phyloP scores from a whole-genome alignment of 64 coral and sea anemone genomes.

The Catalaphyllia jardinei region DNA sequence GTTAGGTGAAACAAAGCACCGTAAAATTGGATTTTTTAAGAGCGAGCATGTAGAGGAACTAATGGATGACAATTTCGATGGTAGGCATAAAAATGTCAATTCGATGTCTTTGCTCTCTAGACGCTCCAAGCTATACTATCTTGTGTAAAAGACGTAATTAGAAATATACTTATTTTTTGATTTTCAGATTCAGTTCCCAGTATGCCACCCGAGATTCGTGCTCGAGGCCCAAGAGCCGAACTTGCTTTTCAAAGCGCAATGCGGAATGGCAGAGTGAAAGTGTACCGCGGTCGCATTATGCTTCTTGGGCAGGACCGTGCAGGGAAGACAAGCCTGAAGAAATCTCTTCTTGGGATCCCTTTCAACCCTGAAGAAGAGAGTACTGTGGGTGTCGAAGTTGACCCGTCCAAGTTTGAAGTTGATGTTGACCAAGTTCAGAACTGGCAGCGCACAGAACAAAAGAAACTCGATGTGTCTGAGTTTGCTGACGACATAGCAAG shows the following conservation, averaged over 20 bases:
- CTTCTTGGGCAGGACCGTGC: slow-evolving; percentile 56
- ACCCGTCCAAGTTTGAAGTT: slow-evolving; percentile 50
- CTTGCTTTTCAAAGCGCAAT: slow-evolving; percentile 39
- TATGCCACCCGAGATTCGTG: slow-evolving; percentile 2
- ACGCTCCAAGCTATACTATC: no score
- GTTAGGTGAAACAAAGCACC: neutral
- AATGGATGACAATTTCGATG: neutral
- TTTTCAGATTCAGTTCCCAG: neutral
- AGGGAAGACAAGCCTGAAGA: slow-evolving; percentile 69
- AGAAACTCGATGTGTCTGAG: slow-evolving; percentile 1
- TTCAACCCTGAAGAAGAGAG: slow-evolving; percentile 54
- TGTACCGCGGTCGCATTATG: slow-evolving; percentile 64
- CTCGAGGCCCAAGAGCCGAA: slow-evolving; percentile 36
- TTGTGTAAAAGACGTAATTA: no score
- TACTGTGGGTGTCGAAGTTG: slow-evolving; percentile 46
- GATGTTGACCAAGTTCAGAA: slow-evolving; percentile 46
- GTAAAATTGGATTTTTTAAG: slow-evolving; percentile 8
- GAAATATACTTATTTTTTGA: neutral
- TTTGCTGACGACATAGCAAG: slow-evolving; percentile 37
- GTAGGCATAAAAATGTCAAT: neutral
- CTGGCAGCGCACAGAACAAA: neutral
- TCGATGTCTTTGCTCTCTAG: no score
- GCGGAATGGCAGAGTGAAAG: slow-evolving; percentile 23
- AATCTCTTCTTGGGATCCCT: slow-evolving; percentile 53
- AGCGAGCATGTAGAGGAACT: neutral